Evolutionary conservation across 1,140 invertebrate genomes (phyloP), one percentile per base, ranked within the genome.

Genomic region (Dolichoris vasculosae): DNA sequence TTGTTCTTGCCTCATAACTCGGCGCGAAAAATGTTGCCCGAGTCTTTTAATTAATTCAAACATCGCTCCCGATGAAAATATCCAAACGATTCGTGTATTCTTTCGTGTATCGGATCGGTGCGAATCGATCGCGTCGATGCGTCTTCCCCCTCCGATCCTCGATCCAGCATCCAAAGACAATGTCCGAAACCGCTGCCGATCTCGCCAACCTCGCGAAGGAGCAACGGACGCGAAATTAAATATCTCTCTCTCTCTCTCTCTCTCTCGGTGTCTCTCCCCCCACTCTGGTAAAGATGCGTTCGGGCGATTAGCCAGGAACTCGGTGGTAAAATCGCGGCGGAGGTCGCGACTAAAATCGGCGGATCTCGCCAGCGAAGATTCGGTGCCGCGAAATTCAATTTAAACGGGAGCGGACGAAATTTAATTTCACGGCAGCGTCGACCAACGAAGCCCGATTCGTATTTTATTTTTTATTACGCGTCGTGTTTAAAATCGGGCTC

Each of bases 261-360:
- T 35, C 43, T n/a, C 48, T 17, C 15, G n/a, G n/a, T n/a, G n/a
- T 46, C 78, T 80, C 35, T 30, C 30, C 26, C 43, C 17, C 48
- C 13, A 15, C 51, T 76, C 51, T 2, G 67, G 35, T 51, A 46
- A 23, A 76, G 82, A 83, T 83, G 71, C 82, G 48, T 76, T 46
- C 82, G 55, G n/a, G 7, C 82, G 82, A 83, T 83, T 83, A 77
- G 82, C 20, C 51, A 46, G 32, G 48, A 43, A 26, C 64, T 63
- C n/a, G 32, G 40, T 48, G 35, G 64, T 69, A 71, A 51, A 63
- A 64, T 59, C 15, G 78, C 63, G 40, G 30, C 30, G 3, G 46
- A 67, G 3, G 38, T 40, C 40, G 59, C 59, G 76, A 0, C 73
- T 4, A 26, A 59, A 59, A 59, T n/a, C 8, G 6, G 43, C n/a